These are phyloP conservation scores for Tenualosa ilisha DNA, from an alignment of 2,797 vertebrate species.

Conservation along the genomic window DNA sequence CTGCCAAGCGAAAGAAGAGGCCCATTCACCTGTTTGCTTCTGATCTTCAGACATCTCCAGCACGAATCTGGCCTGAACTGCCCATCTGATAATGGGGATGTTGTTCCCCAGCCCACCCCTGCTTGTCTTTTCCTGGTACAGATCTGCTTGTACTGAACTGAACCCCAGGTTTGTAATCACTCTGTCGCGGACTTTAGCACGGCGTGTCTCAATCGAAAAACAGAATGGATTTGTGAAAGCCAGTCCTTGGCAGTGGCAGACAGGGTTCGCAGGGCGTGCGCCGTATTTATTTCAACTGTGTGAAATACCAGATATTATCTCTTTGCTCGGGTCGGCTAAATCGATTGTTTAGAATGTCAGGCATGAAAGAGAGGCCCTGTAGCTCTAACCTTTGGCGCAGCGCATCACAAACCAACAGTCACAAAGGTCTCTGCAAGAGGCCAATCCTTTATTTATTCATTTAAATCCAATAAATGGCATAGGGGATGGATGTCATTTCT, in stretches of 20 bases:
- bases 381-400: conserved; percentile 52
- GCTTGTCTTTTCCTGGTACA: background rate
- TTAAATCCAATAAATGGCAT: background rate
- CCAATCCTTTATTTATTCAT: conserved; percentile 29
- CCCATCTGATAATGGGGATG: background rate
- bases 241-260: background rate
- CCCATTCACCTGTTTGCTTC: background rate
- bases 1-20: background rate
- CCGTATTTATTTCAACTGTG: conserved; percentile 48
- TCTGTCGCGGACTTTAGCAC: background rate
- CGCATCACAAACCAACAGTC: conserved; percentile 42
- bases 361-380: conserved; percentile 49
- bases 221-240: conserved; percentile 9
- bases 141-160: background rate
- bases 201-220: background rate
- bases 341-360: conserved; percentile 57
- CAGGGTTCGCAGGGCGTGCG: background rate
- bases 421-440: conserved; percentile 39
- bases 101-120: background rate
- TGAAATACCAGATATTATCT: conserved; percentile 52
- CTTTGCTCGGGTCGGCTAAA: conserved; percentile 42
- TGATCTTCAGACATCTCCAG: background rate
- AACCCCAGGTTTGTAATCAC: background rate
- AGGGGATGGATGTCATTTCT: background rate
- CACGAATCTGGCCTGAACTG: background rate